Evolutionary conservation across 2,888 invertebrate genomes (phyloP), one percentile per base, ranked within the genome.

Genomic region (Harmothoe impar): DNA sequence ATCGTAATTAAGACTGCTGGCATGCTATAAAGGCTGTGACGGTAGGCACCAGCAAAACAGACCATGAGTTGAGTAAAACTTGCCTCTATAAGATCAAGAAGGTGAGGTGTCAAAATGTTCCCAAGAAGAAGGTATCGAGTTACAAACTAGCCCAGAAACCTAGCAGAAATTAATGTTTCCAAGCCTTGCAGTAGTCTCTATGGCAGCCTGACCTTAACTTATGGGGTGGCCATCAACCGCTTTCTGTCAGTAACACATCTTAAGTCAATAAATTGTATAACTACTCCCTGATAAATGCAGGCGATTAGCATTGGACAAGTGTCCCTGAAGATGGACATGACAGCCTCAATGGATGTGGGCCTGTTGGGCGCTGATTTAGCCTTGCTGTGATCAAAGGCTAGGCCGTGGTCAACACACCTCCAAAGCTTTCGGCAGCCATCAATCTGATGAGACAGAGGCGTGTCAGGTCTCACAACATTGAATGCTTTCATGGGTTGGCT

Each of bases 391-490:
- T 17, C 77, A 77, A n/a, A n/a, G 77, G 25, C 77, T 15, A 25
- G 17, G 25, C 25, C 25, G 20, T 77, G 77, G 77, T 77, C 77
- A 77, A 25, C 77, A 77, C 29, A 31, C 0, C 25, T 31, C 31
- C 62, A n/a, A n/a, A 3, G 7, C 62, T 62, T 62, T 20, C 62
- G 62, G 62, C 62, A 3, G 62, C 62, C n/a, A 43, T 62, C 62
- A 12, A n/a, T 62, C 62, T 62, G 62, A 20, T 12, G 23, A 62
- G 62, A 62, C 62, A 62, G 62, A 5, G 62, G 62, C 62, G 62
- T n/a, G n/a, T 62, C 62, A 62, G 62, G 62, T 62, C 62, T 62
- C 62, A 62, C 62, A 62, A 62, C 62, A n/a, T 15, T 62, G 62
- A 62, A n/a, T 62, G 23, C 62, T 62, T 62, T 62, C 62, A 62